Evolutionary conservation across 2,797 vertebrate genomes (phyloP).

Genomic region (Coregonus sp.): DNA sequence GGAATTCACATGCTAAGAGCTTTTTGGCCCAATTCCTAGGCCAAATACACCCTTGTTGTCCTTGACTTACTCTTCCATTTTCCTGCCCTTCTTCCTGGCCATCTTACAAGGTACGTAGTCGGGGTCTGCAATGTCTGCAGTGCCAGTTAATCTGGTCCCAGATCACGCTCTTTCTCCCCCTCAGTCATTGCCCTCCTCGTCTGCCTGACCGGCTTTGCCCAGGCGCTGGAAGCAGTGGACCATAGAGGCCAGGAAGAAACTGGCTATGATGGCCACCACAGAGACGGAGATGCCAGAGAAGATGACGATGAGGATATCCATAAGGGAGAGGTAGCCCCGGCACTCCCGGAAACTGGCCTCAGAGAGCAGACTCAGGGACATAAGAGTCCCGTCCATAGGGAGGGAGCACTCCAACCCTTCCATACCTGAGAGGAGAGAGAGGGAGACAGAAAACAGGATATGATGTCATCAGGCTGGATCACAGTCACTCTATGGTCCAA

Average conservation of each 20-base stretch:
- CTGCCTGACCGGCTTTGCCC: conserved; percentile 81
- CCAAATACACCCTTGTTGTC: background rate
- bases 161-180: background rate
- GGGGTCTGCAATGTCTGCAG: background rate
- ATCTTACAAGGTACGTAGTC: background rate
- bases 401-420: conserved; percentile 87
- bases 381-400: conserved; percentile 77
- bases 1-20: conserved; percentile 24
- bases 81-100: background rate
- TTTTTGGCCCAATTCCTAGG: conserved; percentile 2
- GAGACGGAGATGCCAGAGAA: conserved; percentile 91
- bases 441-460: conserved; percentile 23
- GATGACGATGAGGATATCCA: conserved; percentile 90
- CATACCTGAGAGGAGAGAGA: conserved; percentile 74
- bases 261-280: conserved; percentile 87
- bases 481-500: background rate
- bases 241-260: conserved; percentile 90
- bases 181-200: conserved; percentile 84
- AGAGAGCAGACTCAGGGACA: conserved; percentile 84
- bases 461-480: background rate
- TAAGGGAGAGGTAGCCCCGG: conserved; percentile 82
- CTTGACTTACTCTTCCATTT: background rate
- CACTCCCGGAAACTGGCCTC: conserved; percentile 91
- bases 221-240: conserved; percentile 91
- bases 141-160: conserved; percentile 1